phyloP scores from a whole-genome alignment of 2,797 vertebrate species.

The Mormyrus proboscirostris region DNA sequence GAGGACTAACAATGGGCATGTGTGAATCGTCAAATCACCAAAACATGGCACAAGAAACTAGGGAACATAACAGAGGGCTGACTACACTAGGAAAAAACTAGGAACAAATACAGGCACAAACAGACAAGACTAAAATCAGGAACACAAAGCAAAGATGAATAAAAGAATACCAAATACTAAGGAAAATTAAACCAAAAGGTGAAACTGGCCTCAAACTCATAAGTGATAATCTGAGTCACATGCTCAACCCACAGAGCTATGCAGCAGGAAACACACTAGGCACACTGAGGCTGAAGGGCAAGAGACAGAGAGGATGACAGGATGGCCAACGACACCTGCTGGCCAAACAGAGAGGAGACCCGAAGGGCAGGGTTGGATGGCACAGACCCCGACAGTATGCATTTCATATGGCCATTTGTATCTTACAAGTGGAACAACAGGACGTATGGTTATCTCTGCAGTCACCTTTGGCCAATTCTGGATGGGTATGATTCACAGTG shows the following conservation, averaged over 20 bases:
- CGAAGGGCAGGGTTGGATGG: background rate
- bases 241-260: background rate
- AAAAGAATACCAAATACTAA: too few relatives aligned
- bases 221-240: too few relatives aligned
- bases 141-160: too few relatives aligned
- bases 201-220: too few relatives aligned
- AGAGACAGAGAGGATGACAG: background rate
- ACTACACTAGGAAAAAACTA: too few relatives aligned
- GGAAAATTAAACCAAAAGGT: too few relatives aligned
- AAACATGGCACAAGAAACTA: too few relatives aligned
- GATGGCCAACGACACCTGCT: background rate
- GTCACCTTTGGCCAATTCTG: background rate
- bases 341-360: background rate
- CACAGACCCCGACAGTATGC: background rate
- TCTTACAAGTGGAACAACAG: background rate
- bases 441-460: background rate
- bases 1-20: too few relatives aligned
- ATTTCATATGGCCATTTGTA: background rate
- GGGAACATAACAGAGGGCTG: too few relatives aligned
- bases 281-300: background rate
- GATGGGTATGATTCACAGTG: background rate
- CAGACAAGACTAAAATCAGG: too few relatives aligned
- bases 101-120: too few relatives aligned
- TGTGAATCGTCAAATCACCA: too few relatives aligned
- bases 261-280: background rate